Evolutionary conservation across 2,797 vertebrate genomes (phyloP).

Genomic region (Apogon talboti): DNA sequence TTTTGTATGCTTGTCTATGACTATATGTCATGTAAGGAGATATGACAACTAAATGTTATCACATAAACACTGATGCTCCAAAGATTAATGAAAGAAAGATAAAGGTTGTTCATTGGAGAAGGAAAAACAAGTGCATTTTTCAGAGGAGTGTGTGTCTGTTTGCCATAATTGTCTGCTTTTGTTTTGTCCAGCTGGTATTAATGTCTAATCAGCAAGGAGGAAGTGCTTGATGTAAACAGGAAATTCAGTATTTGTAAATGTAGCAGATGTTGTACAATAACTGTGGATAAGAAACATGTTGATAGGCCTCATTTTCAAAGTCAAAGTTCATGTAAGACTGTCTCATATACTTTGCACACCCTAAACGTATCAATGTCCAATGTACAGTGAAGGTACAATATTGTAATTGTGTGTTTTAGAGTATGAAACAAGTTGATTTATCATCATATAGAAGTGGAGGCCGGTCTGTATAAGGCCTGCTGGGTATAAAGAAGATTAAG

Average conservation of each 20-base stretch:
- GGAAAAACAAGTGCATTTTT: too few relatives aligned
- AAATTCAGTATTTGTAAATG: slow-evolving; percentile 61
- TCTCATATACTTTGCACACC: too few relatives aligned
- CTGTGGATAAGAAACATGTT: neutral
- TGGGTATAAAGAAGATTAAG: slow-evolving; percentile 67
- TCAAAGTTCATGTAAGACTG: slow-evolving; percentile 32
- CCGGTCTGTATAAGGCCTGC: slow-evolving; percentile 25
- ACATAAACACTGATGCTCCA: neutral
- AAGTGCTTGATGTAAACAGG: slow-evolving; percentile 69
- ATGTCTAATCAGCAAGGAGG: slow-evolving; percentile 56
- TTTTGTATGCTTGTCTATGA: neutral
- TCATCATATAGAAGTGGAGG: neutral
- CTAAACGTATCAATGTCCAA: neutral
- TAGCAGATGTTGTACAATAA: slow-evolving; percentile 13
- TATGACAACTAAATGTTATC: neutral
- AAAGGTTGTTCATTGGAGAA: neutral
- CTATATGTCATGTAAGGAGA: neutral
- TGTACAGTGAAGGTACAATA: neutral
- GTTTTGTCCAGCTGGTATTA: slow-evolving; percentile 50
- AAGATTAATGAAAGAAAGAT: too few relatives aligned
- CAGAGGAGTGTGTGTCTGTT: neutral
- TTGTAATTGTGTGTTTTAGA: neutral
- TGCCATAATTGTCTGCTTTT: slow-evolving; percentile 8
- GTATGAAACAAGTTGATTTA: neutral
- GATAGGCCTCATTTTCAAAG: neutral